Base-by-base conservation (phyloP, 2,888 invertebrate genomes). In the Gryllus longicercus region DNA sequence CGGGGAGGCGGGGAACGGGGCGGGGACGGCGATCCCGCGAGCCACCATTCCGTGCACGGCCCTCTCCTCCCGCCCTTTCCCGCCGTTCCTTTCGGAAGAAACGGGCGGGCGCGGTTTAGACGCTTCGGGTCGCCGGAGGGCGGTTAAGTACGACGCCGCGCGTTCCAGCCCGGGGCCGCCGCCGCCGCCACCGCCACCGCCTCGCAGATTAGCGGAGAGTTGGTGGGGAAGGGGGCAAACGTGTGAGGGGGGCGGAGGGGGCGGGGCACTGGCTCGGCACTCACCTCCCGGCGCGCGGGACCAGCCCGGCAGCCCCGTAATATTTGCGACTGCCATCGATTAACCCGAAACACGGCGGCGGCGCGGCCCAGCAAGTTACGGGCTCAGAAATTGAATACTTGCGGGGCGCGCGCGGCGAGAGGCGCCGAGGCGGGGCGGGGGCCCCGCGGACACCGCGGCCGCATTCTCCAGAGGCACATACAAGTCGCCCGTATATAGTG, bases 301-400 rank as follows among this genome's bases (percentile, higher is more conserved):
- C 38, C 38, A 38, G 38, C 38, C 38, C 38, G 38, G 38, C 38
- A 63, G 63, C 63, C 38, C 38, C 14, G 63, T 63, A 63, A 63
- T 63, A 63, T 63, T 63, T 63, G 63, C n/a, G 63, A 63, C 63
- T n/a, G 38, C 63, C 63, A 63, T 63, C 63, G 63, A 63, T 63
- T 63, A 63, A 63, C 63, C 63, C 63, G 16, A n/a, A 63, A 63
- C 63, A 63, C 63, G 63, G 63, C 63, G 63, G 63, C 63, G 63
- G 16, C 63, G 63, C 63, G 63, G 63, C 63, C n/a, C n/a, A 14
- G 63, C 63, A 63, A 63, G 63, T 63, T 63, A 63, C 63, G 63
- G 63, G 63, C 63, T 63, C n/a, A 63, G 63, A 63, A 63, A 63
- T 63, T 63, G 63, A 63, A 63, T 63, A 63, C 63, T 63, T n/a